Base-by-base conservation (phyloP, 2,797 vertebrate species). In the Galagoides demidoff region DNA sequence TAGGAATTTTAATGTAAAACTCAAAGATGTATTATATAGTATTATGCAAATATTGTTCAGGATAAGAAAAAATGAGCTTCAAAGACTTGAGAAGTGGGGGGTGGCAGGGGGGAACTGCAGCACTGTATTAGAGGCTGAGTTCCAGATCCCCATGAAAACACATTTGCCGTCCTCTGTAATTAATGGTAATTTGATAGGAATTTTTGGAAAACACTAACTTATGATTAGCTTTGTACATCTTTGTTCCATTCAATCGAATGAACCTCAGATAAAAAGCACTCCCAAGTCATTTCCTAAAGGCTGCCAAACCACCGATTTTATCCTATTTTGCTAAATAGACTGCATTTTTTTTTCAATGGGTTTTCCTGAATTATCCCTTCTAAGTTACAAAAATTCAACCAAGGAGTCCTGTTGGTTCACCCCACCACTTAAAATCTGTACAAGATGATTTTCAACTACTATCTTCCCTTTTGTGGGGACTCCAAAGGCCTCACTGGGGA, bases 111-210 rank as follows among this genome's bases (percentile, higher is more conserved):
- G n/a, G 2, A 89, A 68, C 27, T 66, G 17, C 17, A 59, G 34
- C 5, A 14, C 37, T 73, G 13, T 68, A 25, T 13, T 61, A 39
- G 70, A 64, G 45, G 61, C 81, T 74, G 63, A 73, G n/a, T 66
- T 95, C 43, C 84, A 96, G 59, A 49, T 29, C 64, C 71, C 63
- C 37, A 70, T 84, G 63, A 76, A 70, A 94, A 37, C 1, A 22
- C 34, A 52, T 39, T 95, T 71, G 45, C 20, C 57, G 39, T 92
- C 0, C 31, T 12, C 70, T 92, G 5, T 92, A 97, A 90, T 94
- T 92, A 92, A 78, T n/a, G 49, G 27, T 73, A 92, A 89, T 93
- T 95, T 85, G 81, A 61, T 64, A 20, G 49, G 43, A 74, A 86
- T 90, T 93, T 83, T 85, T 66, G 76, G 55, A 78, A 92, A 92